Evolutionary conservation across 2,113 vertebrate genomes (phyloP).

Genomic region (Perca fluviatilis): DNA sequence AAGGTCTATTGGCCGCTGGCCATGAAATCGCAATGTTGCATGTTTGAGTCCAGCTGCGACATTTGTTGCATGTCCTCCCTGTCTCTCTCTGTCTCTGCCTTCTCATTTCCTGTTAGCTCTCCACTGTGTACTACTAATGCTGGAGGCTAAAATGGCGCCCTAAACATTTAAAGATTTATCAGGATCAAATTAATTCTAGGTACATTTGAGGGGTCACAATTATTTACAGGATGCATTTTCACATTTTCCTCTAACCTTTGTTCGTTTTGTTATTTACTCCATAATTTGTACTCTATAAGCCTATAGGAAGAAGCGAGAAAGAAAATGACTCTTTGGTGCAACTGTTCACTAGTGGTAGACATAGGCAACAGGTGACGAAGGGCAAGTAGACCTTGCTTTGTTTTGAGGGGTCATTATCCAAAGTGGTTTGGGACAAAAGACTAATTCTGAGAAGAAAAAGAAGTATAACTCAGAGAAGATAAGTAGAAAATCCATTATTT

Average conservation of each 20-base stretch:
- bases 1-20: background rate
- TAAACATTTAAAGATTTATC: background rate
- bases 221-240: background rate
- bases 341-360: background rate
- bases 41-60: background rate
- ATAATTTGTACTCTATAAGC: background rate
- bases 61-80: background rate
- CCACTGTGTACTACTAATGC: background rate
- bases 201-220: background rate
- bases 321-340: background rate
- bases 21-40: background rate
- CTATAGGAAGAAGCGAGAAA: too few relatives aligned
- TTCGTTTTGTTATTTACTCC: background rate
- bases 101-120: background rate
- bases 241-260: background rate
- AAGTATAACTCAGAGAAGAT: background rate
- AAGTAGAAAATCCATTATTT: background rate
- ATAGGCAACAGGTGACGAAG: background rate
- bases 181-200: background rate
- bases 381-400: background rate
- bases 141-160: background rate
- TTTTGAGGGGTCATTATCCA: background rate
- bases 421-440: background rate
- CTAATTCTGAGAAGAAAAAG: background rate
- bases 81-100: background rate